Conservation (phyloP, 2,113 vertebrate genomes). For the Cacatua alba region DNA sequence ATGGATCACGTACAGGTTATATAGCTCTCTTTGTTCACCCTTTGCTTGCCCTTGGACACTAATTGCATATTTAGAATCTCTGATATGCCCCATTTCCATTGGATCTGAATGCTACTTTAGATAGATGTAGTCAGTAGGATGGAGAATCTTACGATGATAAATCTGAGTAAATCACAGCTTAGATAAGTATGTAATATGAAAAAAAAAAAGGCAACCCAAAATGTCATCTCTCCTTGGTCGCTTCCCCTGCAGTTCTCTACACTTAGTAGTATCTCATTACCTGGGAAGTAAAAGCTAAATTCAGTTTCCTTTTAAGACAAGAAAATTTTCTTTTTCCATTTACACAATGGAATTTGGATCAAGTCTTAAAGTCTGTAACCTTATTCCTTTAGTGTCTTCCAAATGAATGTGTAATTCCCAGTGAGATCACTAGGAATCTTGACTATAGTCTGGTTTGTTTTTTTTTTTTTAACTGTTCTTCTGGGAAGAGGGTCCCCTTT, state of each 20-base stretch:
- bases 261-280: background rate
- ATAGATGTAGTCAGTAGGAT: background rate
- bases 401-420: conserved; percentile 28
- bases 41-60: background rate
- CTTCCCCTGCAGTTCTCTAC: background rate
- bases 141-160: background rate
- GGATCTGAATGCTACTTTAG: background rate
- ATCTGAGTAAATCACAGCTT: background rate
- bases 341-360: conserved; percentile 32
- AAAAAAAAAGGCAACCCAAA: background rate
- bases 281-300: background rate
- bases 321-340: conserved; percentile 6
- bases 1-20: background rate
- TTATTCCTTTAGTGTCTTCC: conserved; percentile 10
- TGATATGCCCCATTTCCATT: background rate
- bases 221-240: background rate
- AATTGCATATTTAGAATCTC: background rate
- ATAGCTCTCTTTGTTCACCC: background rate
- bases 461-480: background rate
- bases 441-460: background rate
- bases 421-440: conserved; percentile 30
- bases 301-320: conserved; percentile 8
- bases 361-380: background rate
- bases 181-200: background rate
- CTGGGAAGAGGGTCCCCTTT: background rate